Evolutionary conservation across 2,797 vertebrate species (phyloP).

Genomic region (Malurus splendens): DNA sequence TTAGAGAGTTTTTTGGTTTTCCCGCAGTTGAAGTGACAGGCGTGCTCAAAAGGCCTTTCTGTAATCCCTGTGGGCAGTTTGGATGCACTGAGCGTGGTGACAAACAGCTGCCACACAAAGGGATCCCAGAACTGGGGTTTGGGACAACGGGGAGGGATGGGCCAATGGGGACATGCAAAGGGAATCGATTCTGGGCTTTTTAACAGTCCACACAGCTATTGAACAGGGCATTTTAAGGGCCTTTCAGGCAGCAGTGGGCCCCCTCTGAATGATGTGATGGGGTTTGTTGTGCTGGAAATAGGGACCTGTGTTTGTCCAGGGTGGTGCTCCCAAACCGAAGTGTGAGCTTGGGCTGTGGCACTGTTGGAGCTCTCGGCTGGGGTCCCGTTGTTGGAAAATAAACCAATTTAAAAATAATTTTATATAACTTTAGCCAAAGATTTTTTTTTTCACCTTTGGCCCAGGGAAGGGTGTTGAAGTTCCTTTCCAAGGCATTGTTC

Average conservation of each 20-base stretch:
- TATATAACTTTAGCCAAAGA: too few species aligned
- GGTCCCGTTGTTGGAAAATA: too few species aligned
- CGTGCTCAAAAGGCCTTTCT: neutral
- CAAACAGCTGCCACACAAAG: neutral
- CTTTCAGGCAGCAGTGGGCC: neutral
- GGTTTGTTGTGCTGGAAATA: neutral
- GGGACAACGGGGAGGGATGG: neutral
- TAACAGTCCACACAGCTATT: neutral
- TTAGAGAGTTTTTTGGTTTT: too few species aligned
- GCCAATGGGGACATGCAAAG: neutral
- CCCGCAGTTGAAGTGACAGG: too few species aligned
- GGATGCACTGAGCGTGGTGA: rapidly evolving
- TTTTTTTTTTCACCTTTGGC: too few species aligned
- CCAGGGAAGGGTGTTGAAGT: too few species aligned
- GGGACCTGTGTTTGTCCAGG: rapidly evolving
- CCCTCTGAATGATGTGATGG: neutral
- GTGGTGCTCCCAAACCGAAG: neutral
- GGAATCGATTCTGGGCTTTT: neutral
- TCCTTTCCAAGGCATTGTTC: too few species aligned
- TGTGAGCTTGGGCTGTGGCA: rapidly evolving
- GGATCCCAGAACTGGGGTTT: neutral
- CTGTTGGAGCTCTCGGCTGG: neutral
- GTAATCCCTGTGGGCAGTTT: neutral
- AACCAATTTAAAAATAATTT: too few species aligned
- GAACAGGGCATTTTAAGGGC: neutral